These are phyloP conservation scores for Drosophila pseudoobscura DNA, from an alignment of 1,140 invertebrate species.

Conservation along the genomic window DNA sequence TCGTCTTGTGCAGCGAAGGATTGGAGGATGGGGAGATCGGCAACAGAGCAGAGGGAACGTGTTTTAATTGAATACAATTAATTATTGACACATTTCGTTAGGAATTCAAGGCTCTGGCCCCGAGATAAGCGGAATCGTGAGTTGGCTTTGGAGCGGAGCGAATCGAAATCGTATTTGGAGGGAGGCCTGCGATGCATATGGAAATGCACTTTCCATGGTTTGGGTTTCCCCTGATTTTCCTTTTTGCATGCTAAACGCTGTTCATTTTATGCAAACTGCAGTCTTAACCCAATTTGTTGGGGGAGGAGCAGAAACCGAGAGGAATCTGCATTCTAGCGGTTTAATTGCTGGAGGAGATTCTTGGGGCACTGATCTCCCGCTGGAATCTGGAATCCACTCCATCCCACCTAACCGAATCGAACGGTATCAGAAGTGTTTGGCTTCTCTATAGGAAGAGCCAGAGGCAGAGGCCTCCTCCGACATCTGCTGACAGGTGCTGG, in stretches of 20 bases:
- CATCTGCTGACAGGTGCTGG: constrained; percentile 62
- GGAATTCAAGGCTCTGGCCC: constrained; percentile 34
- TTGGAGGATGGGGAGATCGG: too few species aligned
- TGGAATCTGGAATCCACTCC: constrained; percentile 22
- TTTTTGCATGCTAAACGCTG: constrained; percentile 27
- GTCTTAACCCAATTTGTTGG: constrained; percentile 61
- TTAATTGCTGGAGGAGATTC: constrained; percentile 46
- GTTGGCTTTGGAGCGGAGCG: constrained; percentile 29
- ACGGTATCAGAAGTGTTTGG: constrained; percentile 50
- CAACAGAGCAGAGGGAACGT: constrained; percentile 14
- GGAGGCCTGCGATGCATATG: constrained; percentile 44
- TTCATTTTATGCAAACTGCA: constrained; percentile 58
- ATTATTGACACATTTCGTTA: constrained; percentile 78
- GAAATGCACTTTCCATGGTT: constrained; percentile 66
- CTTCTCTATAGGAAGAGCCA: constrained; percentile 8
- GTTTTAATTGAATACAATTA: constrained; percentile 81
- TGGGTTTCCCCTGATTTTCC: constrained; percentile 6
- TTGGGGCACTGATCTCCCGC: constrained; percentile 6
- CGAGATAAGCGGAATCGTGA: constrained; percentile 62
- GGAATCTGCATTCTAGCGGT: constrained; percentile 29
- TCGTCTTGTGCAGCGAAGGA: not conserved
- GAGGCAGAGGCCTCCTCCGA: constrained; percentile 16
- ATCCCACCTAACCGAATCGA: constrained; percentile 10
- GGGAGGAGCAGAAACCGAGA: constrained; percentile 8
- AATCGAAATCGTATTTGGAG: constrained; percentile 36